A percentile compares a stretch with the other conserved stretches of the same genome.
These are phyloP conservation scores for Pygocentrus nattereri DNA, from an alignment of 2,797 vertebrate species.

Conservation along the genomic window DNA sequence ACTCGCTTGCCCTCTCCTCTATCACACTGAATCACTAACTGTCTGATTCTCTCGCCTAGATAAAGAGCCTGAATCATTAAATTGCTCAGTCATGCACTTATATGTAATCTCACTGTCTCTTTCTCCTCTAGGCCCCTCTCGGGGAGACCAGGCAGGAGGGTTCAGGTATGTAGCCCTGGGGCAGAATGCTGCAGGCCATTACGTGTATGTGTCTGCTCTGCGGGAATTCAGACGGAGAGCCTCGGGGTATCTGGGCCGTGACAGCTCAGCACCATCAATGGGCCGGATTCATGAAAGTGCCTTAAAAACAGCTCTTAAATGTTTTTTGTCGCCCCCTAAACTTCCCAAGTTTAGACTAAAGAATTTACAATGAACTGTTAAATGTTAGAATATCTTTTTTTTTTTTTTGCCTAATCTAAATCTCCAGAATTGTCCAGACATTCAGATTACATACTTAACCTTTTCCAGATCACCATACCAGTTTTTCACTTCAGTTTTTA, in stretches of 20 bases:
- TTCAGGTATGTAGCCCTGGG: conserved; percentile 60
- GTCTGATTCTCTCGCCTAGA: background rate
- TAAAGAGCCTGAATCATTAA: conserved; percentile 2
- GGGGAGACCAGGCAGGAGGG: conserved; percentile 52
- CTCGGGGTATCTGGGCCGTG: conserved; percentile 20
- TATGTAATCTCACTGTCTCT: background rate
- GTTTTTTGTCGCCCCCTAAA: background rate
- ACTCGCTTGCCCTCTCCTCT: background rate
- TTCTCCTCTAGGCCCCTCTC: conserved; percentile 40
- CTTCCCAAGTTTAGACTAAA: too few species aligned
- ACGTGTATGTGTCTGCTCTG: conserved; percentile 11
- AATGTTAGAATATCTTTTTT: too few species aligned
- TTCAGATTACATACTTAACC: too few species aligned
- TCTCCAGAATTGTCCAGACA: too few species aligned
- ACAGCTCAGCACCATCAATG: background rate
- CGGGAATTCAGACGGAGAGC: background rate
- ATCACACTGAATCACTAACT: conserved; percentile 5
- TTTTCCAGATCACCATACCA: too few species aligned
- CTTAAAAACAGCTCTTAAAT: background rate
- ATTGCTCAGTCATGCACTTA: background rate
- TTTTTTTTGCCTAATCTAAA: too few species aligned
- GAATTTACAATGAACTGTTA: too few species aligned
- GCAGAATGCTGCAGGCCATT: background rate
- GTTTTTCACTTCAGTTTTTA: too few species aligned
- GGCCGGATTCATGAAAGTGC: background rate